These are phyloP conservation scores for Bembecia ichneumoniformis DNA, from an alignment of 2,888 invertebrate genomes.

Conservation along the genomic window DNA sequence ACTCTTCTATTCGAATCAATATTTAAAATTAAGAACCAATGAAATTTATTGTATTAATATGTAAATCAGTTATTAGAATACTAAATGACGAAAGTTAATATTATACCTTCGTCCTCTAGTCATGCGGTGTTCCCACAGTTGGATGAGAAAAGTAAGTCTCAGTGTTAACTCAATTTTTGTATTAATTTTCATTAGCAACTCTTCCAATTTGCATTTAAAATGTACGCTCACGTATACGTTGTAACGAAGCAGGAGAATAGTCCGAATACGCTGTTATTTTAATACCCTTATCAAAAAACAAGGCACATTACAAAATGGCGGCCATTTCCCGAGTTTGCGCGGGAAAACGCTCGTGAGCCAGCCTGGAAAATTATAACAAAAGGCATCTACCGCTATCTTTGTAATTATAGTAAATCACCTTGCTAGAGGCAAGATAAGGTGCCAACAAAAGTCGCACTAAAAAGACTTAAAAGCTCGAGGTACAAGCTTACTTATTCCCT, in stretches of 20 bases:
- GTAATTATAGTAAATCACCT: constrained; percentile 74
- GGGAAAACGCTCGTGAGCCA: constrained; percentile 63
- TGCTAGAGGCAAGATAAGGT: constrained; percentile 69
- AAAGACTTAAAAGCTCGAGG: constrained; percentile 46
- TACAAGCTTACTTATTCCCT: constrained; percentile 37
- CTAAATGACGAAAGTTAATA: too few species aligned
- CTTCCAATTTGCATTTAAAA: constrained; percentile 61
- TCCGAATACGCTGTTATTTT: constrained; percentile 64
- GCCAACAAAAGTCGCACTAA: constrained; percentile 33
- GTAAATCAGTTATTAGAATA: too few species aligned
- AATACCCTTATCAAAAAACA: constrained; percentile 73
- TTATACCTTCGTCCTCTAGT: too few species aligned
- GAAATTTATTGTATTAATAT: too few species aligned
- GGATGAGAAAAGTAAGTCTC: neutral
- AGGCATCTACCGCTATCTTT: constrained; percentile 73
- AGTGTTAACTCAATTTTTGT: constrained; percentile 1
- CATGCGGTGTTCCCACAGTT: too few species aligned
- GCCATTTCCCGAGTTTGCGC: constrained; percentile 67
- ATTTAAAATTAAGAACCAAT: too few species aligned
- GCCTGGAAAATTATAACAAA: constrained; percentile 73
- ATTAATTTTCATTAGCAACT: constrained; percentile 57
- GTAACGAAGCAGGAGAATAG: constrained; percentile 44
- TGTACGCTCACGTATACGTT: constrained; percentile 58
- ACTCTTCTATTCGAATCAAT: too few species aligned
- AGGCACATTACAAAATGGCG: constrained; percentile 71